A percentile compares a stretch with the other conserved stretches of the same genome.
Conservation (phyloP, 2,797 vertebrate genomes). For the Simalia tracyae region DNA sequence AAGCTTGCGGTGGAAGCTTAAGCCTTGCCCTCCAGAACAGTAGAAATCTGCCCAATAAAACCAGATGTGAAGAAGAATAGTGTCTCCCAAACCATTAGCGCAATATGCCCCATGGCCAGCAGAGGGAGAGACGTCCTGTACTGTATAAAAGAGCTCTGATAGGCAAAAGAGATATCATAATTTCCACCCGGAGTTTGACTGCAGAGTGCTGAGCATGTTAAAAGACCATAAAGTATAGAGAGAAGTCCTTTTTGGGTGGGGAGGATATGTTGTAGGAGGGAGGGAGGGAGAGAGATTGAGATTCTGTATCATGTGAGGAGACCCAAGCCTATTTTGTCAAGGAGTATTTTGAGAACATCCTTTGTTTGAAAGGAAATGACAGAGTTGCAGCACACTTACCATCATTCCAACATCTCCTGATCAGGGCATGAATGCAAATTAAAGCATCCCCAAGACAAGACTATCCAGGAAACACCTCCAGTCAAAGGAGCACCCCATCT, state of each 20-base stretch:
- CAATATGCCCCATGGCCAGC: conserved; percentile 38
- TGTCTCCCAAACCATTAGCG: not conserved
- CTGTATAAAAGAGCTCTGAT: not conserved
- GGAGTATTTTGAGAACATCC: not conserved
- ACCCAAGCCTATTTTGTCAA: not conserved
- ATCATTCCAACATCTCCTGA: not conserved
- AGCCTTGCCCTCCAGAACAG: not conserved
- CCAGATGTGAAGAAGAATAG: not conserved
- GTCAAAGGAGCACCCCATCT: not conserved
- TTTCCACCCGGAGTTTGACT: not conserved
- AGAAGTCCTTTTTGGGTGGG: not conserved
- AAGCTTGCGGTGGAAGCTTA: not conserved
- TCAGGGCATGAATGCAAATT: not conserved
- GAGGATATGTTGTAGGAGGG: not conserved
- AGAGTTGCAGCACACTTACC: not conserved
- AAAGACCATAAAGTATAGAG: fast-evolving
- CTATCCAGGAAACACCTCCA: too few species aligned
- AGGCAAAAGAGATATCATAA: not conserved
- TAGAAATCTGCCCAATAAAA: not conserved
- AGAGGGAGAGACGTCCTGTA: conserved; percentile 44
- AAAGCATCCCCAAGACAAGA: not conserved
- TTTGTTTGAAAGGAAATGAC: too few species aligned
- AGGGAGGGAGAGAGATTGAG: too few species aligned
- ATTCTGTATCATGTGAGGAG: not conserved
- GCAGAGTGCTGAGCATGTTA: not conserved